phyloP scores from a whole-genome alignment of 2,797 vertebrate genomes.

The Alcedo atthis region DNA sequence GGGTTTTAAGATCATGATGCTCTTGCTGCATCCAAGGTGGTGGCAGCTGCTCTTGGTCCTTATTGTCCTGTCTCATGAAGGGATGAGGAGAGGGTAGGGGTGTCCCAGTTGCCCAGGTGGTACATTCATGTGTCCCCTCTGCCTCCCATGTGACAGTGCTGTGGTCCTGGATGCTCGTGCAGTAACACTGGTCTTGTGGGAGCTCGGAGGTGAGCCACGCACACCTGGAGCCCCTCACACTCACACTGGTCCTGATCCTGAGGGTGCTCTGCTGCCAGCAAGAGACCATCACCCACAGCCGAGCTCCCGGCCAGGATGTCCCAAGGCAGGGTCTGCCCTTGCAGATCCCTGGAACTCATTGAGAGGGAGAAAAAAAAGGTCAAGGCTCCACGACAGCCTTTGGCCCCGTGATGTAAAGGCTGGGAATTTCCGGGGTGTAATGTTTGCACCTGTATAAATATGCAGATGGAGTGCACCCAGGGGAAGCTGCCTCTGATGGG shows the following conservation, averaged over 20 bases:
- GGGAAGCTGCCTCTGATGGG: constrained; percentile 52
- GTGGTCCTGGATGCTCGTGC: background rate
- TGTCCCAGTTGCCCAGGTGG: background rate
- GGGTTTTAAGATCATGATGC: background rate
- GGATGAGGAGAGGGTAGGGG: background rate
- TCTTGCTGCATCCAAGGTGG: accelerated
- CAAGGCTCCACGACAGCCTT: background rate
- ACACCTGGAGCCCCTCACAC: background rate
- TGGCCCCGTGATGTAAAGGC: background rate
- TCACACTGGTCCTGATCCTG: accelerated
- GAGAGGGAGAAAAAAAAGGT: background rate
- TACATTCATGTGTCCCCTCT: background rate
- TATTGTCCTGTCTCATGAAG: background rate
- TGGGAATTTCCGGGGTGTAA: constrained; percentile 50
- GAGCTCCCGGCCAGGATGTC: accelerated
- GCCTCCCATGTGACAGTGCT: background rate
- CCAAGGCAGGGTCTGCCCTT: accelerated
- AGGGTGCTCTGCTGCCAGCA: accelerated
- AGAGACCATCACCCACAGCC: accelerated
- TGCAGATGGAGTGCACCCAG: background rate
- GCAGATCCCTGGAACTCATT: background rate
- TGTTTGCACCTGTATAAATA: constrained; percentile 31
- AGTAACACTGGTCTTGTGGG: background rate
- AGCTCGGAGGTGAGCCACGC: accelerated
- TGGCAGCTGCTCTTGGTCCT: background rate